These are phyloP conservation scores for Setophaga coronata DNA, from an alignment of 2,113 vertebrate species.

Conservation along the genomic window DNA sequence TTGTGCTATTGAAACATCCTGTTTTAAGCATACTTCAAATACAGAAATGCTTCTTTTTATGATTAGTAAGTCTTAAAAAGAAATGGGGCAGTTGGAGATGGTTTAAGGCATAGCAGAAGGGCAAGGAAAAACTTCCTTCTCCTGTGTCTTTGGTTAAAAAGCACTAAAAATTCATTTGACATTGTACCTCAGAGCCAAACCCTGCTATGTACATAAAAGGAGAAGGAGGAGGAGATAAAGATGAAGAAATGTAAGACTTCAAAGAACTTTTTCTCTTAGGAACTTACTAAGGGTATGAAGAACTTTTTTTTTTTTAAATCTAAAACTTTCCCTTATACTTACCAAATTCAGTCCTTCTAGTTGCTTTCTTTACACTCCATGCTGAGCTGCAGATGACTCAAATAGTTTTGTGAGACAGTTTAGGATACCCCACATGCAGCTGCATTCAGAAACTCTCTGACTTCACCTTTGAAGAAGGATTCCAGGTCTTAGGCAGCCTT, in stretches of 20 bases:
- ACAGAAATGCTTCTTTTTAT: background rate
- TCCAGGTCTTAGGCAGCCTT: background rate
- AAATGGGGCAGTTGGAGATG: background rate
- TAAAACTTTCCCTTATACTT: background rate
- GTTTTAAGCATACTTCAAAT: background rate
- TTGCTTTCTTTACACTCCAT: background rate
- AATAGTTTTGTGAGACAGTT: background rate
- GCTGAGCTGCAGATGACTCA: background rate
- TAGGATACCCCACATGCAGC: background rate
- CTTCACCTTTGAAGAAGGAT: background rate
- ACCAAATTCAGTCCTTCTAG: background rate
- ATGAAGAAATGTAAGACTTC: background rate
- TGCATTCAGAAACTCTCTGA: background rate
- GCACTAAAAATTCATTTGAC: background rate
- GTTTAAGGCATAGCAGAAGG: background rate
- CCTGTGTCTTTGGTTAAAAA: background rate
- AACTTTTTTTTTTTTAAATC: background rate
- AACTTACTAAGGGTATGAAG: background rate
- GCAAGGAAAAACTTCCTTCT: background rate
- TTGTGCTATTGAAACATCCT: background rate
- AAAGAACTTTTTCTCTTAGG: background rate
- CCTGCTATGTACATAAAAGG: background rate
- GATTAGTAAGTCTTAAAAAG: background rate
- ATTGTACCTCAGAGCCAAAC: background rate
- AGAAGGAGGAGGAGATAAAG: background rate